These are phyloP conservation scores for Phylloscopus trochilus DNA, from an alignment of 2,113 vertebrate genomes.

Conservation along the genomic window DNA sequence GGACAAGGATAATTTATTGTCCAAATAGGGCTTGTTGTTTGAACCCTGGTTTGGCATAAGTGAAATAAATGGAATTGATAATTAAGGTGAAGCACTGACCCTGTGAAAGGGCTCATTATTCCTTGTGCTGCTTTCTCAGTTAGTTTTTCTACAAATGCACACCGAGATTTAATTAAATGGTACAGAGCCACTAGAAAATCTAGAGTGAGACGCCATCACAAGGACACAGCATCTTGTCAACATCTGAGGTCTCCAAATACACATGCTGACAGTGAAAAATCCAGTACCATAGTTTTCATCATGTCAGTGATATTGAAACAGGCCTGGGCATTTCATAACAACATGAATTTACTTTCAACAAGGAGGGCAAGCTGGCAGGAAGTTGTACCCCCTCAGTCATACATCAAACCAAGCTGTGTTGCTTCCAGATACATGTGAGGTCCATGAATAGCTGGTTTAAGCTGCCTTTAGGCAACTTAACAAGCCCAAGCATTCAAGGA, in stretches of 20 bases:
- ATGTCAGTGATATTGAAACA: not conserved
- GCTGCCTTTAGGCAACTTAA: not conserved
- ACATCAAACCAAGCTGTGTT: not conserved
- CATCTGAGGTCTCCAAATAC: not conserved
- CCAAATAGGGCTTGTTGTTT: not conserved
- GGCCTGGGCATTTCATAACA: not conserved
- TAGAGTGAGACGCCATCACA: not conserved
- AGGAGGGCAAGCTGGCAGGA: not conserved
- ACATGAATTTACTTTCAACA: not conserved
- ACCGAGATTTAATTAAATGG: not conserved
- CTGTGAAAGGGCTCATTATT: not conserved
- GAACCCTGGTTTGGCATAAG: not conserved
- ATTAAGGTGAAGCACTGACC: not conserved
- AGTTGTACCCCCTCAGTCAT: fast-evolving
- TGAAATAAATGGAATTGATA: not conserved
- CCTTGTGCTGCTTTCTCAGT: not conserved
- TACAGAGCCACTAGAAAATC: not conserved
- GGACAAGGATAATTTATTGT: not conserved
- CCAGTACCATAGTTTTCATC: not conserved
- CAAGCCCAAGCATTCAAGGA: not conserved
- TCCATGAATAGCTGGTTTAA: not conserved
- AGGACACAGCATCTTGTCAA: not conserved
- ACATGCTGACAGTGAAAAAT: not conserved
- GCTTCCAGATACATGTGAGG: not conserved
- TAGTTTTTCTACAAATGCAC: not conserved